Conservation (phyloP, 2,797 vertebrate genomes). For the Paguma larvata region DNA sequence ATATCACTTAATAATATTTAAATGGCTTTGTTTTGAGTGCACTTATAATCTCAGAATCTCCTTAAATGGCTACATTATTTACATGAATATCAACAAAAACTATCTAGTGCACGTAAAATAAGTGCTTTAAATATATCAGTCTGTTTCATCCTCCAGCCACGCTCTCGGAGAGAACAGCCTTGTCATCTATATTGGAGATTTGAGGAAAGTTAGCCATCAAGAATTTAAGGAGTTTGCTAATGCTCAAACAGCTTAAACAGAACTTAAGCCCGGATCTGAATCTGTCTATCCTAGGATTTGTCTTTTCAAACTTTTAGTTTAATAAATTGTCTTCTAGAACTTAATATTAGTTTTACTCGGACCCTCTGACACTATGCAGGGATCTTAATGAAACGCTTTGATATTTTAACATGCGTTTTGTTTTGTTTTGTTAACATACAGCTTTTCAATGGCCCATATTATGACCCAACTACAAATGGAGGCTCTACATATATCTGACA, state of each 20-base stretch:
- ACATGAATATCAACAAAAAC: neutral
- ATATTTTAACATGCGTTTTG: neutral
- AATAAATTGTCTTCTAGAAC: neutral
- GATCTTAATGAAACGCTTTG: neutral
- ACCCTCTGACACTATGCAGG: neutral
- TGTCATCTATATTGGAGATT: neutral
- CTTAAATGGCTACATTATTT: neutral
- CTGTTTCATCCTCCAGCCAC: neutral
- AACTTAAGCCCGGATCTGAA: neutral
- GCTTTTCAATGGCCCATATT: neutral
- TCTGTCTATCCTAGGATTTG: neutral
- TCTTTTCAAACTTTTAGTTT: neutral
- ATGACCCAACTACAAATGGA: neutral
- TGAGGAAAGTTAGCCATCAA: neutral
- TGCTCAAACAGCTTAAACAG: neutral
- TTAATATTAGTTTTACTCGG: neutral
- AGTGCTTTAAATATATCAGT: neutral
- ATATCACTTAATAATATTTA: neutral
- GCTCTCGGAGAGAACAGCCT: neutral
- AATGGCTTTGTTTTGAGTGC: neutral
- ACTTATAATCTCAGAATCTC: neutral
- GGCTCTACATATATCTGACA: neutral
- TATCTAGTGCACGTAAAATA: neutral
- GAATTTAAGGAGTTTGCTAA: neutral
- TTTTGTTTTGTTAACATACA: neutral